phyloP scores from a whole-genome alignment of 37 sponge, comb jelly and placozoan genomes.

The Spongia lamella region DNA sequence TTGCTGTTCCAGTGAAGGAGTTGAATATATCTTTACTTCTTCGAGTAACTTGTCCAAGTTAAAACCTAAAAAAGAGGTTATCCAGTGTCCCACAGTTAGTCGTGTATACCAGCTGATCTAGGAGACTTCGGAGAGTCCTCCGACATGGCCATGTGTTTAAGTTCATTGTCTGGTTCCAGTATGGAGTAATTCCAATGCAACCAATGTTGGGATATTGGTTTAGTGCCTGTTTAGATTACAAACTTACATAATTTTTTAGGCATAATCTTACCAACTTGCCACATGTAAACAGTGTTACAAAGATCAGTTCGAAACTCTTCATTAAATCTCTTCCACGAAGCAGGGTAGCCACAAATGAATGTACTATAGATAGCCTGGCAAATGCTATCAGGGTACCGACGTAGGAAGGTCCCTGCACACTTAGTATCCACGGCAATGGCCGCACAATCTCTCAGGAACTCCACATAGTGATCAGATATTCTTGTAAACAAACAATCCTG shows the following conservation, averaged over 20 bases:
- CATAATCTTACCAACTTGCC: conserved; percentile 58
- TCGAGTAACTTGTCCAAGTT: too few species aligned
- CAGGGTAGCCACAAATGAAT: conserved; percentile 77
- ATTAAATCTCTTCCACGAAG: conserved; percentile 86
- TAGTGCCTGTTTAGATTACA: conserved; percentile 28
- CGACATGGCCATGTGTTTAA: conserved; percentile 34
- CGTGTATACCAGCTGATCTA: too few species aligned
- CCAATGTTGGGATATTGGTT: conserved; percentile 56
- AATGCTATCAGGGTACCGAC: conserved; percentile 68
- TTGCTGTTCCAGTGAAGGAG: background rate
- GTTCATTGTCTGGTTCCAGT: conserved; percentile 68
- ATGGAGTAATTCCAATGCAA: conserved; percentile 45
- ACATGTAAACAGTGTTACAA: conserved; percentile 59
- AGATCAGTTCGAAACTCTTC: conserved; percentile 72
- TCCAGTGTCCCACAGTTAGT: too few species aligned
- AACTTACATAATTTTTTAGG: background rate
- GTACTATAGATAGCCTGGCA: conserved; percentile 78
- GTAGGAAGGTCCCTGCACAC: conserved; percentile 32
- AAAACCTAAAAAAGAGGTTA: too few species aligned
- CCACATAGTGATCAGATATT: conserved; percentile 70
- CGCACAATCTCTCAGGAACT: conserved; percentile 31
- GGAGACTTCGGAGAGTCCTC: too few species aligned
- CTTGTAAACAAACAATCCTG: conserved; percentile 69
- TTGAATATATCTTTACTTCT: background rate
- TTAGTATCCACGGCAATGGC: conserved; percentile 1